Conservation (phyloP, 1,140 invertebrate genomes). For the Himalopsyche phryganea region DNA sequence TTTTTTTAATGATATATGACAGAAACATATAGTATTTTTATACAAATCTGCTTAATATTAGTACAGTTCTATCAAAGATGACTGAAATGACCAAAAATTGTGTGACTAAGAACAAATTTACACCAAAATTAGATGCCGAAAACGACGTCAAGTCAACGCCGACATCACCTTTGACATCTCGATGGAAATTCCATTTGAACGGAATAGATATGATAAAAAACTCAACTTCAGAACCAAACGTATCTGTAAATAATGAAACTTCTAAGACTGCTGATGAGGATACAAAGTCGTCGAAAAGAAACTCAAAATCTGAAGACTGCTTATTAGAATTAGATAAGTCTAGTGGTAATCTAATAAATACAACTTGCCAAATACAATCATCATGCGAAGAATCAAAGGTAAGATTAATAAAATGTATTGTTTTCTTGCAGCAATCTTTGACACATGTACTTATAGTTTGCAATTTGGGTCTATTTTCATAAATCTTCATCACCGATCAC, state of each 20-base stretch:
- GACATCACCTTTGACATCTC: slow-evolving; percentile 27
- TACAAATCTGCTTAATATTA: neutral
- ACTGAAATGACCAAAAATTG: slow-evolving; percentile 13
- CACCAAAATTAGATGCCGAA: slow-evolving; percentile 22
- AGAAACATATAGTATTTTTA: slow-evolving; percentile 17
- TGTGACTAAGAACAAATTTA: slow-evolving; percentile 18
- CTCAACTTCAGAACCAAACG: slow-evolving; percentile 31
- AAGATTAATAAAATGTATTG: too few relatives aligned
- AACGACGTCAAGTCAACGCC: slow-evolving; percentile 26
- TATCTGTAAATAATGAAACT: slow-evolving; percentile 24
- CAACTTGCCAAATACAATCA: slow-evolving; percentile 9
- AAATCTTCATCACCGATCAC: too few relatives aligned
- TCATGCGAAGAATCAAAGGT: slow-evolving; percentile 6
- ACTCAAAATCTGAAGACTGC: slow-evolving; percentile 34
- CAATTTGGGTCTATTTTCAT: too few relatives aligned
- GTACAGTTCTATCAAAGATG: slow-evolving; percentile 17
- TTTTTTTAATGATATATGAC: slow-evolving; percentile 25
- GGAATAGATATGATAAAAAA: slow-evolving; percentile 29
- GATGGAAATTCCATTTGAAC: slow-evolving; percentile 27
- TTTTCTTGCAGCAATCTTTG: too few relatives aligned
- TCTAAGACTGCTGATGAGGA: slow-evolving; percentile 24
- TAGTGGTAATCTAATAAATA: slow-evolving; percentile 25
- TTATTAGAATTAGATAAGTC: slow-evolving; percentile 31
- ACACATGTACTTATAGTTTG: too few relatives aligned
- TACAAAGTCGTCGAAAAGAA: slow-evolving; percentile 23